These are phyloP conservation scores for Chionoecetes opilio DNA, from an alignment of 1,140 invertebrate genomes.

Conservation along the genomic window DNA sequence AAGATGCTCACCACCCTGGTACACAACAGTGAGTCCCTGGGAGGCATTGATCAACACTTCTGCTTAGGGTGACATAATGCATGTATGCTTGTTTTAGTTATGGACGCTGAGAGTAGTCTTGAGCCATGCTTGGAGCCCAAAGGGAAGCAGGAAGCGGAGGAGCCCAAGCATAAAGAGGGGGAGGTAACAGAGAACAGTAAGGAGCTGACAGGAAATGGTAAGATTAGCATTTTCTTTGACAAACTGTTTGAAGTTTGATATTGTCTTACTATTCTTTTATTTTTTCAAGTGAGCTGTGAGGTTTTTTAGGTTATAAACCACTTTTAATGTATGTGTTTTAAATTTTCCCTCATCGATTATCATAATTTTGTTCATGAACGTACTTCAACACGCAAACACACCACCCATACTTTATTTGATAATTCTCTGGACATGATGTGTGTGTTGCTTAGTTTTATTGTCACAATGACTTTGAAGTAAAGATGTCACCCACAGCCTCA, in stretches of 20 bases:
- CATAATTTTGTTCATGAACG: background rate
- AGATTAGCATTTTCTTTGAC: constrained; percentile 47
- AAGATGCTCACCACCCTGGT: constrained; percentile 10
- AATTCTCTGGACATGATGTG: background rate
- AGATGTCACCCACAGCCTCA: background rate
- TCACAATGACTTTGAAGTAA: background rate
- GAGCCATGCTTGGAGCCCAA: constrained; percentile 72
- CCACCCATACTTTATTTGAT: background rate
- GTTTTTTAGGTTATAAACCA: background rate
- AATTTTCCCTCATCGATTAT: background rate
- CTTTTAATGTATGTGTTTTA: background rate
- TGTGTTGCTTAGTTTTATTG: background rate
- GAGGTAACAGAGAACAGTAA: constrained; percentile 69
- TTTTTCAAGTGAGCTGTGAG: background rate
- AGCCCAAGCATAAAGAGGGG: constrained; percentile 65
- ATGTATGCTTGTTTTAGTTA: constrained; percentile 78
- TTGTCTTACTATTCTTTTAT: background rate
- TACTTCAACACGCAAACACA: background rate
- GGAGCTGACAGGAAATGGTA: constrained; percentile 65
- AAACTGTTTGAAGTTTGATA: background rate
- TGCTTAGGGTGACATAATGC: constrained; percentile 75
- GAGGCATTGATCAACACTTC: constrained; percentile 47
- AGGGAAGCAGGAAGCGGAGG: constrained; percentile 69
- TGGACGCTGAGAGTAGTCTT: constrained; percentile 77
- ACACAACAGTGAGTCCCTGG: constrained; percentile 51